Percentiles rank a stretch among this genome's conserved stretches.
Conservation (phyloP, 2,888 invertebrate genomes). For the Synanthedon tipuliformis region DNA sequence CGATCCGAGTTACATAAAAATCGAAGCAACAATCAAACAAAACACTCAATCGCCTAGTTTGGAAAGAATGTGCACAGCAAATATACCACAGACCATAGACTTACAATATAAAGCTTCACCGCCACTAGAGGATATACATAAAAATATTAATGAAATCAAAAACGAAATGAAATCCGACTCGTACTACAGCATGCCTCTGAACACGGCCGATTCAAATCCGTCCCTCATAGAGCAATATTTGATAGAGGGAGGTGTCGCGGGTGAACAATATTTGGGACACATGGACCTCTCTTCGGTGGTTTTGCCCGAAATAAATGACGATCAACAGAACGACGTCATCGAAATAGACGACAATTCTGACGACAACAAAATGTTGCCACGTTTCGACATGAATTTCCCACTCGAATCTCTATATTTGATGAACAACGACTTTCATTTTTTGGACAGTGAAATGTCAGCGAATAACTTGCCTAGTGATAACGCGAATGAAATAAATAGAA, state of each 20-base stretch:
- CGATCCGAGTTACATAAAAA: conserved; percentile 60
- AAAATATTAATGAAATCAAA: conserved; percentile 56
- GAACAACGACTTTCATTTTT: conserved; percentile 59
- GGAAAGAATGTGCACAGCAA: conserved; percentile 57
- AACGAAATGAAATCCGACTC: conserved; percentile 60
- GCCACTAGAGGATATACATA: conserved; percentile 56
- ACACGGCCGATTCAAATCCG: conserved; percentile 32
- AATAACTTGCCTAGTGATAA: conserved; percentile 31
- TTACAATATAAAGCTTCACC: conserved; percentile 60
- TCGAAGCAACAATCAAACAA: conserved; percentile 58
- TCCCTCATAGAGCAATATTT: conserved; percentile 53
- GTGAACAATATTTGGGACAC: conserved; percentile 49
- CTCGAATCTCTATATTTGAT: conserved; percentile 52
- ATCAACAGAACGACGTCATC: conserved; percentile 53
- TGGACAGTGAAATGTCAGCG: conserved; percentile 45
- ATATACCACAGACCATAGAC: conserved; percentile 37
- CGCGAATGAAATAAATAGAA: conserved; percentile 41
- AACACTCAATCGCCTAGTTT: conserved; percentile 59
- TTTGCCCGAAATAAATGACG: conserved; percentile 37
- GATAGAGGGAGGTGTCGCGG: conserved; percentile 56
- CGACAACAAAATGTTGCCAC: conserved; percentile 51
- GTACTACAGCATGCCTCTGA: conserved; percentile 46
- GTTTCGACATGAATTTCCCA: conserved; percentile 56
- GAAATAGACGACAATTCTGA: conserved; percentile 64
- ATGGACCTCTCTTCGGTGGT: conserved; percentile 45